A percentile compares a stretch with the other conserved stretches of the same genome.
Evolutionary conservation across 2,888 invertebrate genomes (phyloP).

Genomic region (Caenorhabditis plicata): DNA sequence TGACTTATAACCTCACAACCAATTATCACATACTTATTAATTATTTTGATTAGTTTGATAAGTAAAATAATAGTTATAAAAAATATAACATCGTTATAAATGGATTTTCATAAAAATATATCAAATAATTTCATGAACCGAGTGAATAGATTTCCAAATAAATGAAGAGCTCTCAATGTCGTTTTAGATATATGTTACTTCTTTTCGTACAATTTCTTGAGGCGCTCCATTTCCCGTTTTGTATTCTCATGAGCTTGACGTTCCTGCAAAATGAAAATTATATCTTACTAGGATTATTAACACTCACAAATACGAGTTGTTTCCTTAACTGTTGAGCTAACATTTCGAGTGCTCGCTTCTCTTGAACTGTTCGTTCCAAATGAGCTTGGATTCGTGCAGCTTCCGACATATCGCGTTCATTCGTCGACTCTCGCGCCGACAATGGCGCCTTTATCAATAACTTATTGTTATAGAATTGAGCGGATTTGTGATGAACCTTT

Average conservation of each 20-base stretch:
- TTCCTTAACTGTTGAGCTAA: conserved; percentile 39
- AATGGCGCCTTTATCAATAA: conserved; percentile 32
- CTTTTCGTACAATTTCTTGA: conserved; percentile 36
- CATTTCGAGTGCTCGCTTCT: conserved; percentile 42
- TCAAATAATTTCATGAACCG: too few relatives aligned
- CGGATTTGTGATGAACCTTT: conserved; percentile 10
- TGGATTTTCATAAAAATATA: too few relatives aligned
- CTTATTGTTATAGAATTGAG: not conserved
- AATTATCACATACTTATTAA: conserved; percentile 20
- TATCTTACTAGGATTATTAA: not conserved
- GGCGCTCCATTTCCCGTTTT: conserved; percentile 41
- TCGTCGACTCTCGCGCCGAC: conserved; percentile 42
- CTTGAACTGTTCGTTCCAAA: conserved; percentile 36
- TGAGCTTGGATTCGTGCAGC: conserved; percentile 29
- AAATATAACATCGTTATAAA: too few relatives aligned
- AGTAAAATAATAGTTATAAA: too few relatives aligned
- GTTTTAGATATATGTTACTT: conserved; percentile 9
- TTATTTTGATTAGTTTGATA: too few relatives aligned
- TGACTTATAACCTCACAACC: conserved; percentile 27
- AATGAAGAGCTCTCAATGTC: too few relatives aligned
- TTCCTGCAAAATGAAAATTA: conserved; percentile 23
- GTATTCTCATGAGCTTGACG: conserved; percentile 45
- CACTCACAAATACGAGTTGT: conserved; percentile 35
- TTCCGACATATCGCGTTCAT: conserved; percentile 36
- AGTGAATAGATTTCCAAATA: too few relatives aligned